phyloP scores from a whole-genome alignment of 2,888 invertebrate species.

The Dryococelus australis region DNA sequence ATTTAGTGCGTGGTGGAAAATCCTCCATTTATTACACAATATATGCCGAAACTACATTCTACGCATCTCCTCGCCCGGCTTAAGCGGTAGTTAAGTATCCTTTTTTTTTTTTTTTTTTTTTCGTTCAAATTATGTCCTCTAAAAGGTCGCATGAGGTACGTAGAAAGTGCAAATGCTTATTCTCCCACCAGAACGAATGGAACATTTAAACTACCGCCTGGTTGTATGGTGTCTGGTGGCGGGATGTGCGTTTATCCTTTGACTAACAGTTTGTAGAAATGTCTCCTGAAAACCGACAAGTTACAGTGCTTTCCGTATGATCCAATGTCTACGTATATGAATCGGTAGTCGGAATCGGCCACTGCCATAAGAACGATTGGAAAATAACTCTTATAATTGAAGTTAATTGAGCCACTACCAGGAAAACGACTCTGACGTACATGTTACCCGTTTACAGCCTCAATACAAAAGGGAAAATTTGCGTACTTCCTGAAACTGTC shows the following conservation, averaged over 20 bases:
- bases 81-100: neutral
- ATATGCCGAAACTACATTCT: neutral
- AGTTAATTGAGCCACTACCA: neutral
- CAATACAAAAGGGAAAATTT: neutral
- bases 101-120: neutral
- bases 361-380: neutral
- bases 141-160: neutral
- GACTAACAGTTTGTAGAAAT: neutral
- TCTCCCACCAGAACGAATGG: slow-evolving; percentile 1
- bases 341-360: neutral
- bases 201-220: neutral
- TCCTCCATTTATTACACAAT: neutral
- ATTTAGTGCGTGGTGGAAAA: neutral
- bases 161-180: neutral
- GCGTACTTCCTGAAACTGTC: neutral
- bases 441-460: neutral
- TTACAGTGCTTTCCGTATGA: neutral
- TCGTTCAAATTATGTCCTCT: neutral
- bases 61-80: neutral
- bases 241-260: neutral
- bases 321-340: neutral
- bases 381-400: slow-evolving; percentile 4
- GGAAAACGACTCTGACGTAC: no score
- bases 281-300: neutral
- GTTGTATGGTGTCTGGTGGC: neutral